Evolutionary conservation across 2,888 invertebrate species (phyloP), one percentile per base, ranked within the genome.

Genomic region (Pollenia angustigena): DNA sequence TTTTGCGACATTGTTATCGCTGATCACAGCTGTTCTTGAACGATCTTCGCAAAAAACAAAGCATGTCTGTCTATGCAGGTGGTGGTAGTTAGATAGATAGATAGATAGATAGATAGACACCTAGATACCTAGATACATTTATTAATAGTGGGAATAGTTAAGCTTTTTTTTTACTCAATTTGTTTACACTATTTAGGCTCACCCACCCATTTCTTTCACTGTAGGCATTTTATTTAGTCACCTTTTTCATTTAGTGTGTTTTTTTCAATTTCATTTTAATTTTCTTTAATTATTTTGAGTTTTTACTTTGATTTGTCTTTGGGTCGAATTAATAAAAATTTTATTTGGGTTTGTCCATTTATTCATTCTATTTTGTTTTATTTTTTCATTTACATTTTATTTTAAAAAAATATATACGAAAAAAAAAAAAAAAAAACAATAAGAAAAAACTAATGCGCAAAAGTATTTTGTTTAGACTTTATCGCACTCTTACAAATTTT

Each of bases 391-490:
- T 16, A 32, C 4, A 6, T 42, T 52, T 40, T 8, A 50, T 48
- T 66, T 40, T 32, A 50, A 74, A 74, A 56, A 74, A 64, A 50
- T 6, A 32, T 6, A 60, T 16, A 46, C 75, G 68, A 75, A 74
- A 54, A n/a, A n/a, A n/a, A n/a, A n/a, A n/a, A n/a, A n/a, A n/a
- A n/a, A n/a, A n/a, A n/a, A n/a, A n/a, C n/a, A n/a, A 48, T 58
- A 23, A 46, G 0, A 64, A 69, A 68, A 74, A 84, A 84, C 32
- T 84, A 84, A 84, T 84, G 79, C 84, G 84, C 84, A 84, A 84
- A 84, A 79, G 14, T 60, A 56, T 78, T 83, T 78, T 64, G 69
- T 48, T 78, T 78, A 83, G 56, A 54, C 4, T 56, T 40, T 14
- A 74, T 50, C 81, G 50, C 2, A 74, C 23, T 81, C 81, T 74